Conservation (phyloP, 2,888 invertebrate species). For the Acronicta alni region DNA sequence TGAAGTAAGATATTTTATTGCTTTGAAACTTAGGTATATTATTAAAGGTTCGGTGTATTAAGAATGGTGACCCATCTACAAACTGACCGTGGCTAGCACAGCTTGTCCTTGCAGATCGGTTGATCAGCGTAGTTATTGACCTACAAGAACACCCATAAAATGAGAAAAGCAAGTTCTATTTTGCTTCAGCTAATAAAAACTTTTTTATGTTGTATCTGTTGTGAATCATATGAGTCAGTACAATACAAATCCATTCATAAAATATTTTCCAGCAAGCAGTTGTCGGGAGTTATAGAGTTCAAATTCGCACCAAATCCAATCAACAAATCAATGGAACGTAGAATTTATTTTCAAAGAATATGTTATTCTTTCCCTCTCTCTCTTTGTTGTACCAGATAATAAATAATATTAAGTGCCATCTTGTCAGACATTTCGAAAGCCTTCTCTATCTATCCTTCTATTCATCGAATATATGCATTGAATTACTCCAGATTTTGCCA, state of each 20-base stretch:
- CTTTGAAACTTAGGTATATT: not conserved
- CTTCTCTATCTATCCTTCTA: slow-evolving; percentile 37
- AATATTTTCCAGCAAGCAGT: slow-evolving; percentile 49
- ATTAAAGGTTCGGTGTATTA: too few species aligned
- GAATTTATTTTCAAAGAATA: slow-evolving; percentile 51
- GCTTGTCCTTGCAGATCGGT: too few species aligned
- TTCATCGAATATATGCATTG: slow-evolving; percentile 80
- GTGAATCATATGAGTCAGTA: slow-evolving; percentile 35
- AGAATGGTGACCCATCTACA: too few species aligned
- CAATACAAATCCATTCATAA: slow-evolving; percentile 48
- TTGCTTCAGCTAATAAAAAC: slow-evolving; percentile 24
- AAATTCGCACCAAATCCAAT: slow-evolving; percentile 59
- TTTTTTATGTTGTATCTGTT: slow-evolving; percentile 35
- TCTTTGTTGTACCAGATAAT: slow-evolving; percentile 12
- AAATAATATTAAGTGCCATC: slow-evolving; percentile 40
- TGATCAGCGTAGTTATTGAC: too few species aligned
- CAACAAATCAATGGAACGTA: slow-evolving; percentile 62
- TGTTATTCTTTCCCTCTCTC: slow-evolving; percentile 34
- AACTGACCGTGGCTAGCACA: too few species aligned
- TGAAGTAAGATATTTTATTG: not conserved
- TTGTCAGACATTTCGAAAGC: slow-evolving; percentile 49
- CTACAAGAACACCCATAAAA: slow-evolving; percentile 9
- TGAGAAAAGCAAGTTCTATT: slow-evolving; percentile 8
- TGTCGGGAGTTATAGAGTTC: slow-evolving; percentile 47
- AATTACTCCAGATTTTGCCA: slow-evolving; percentile 84